Evolutionary conservation across 2,888 invertebrate species (phyloP), one percentile per base, ranked within the genome.

Genomic region (Coremacera marginata): DNA sequence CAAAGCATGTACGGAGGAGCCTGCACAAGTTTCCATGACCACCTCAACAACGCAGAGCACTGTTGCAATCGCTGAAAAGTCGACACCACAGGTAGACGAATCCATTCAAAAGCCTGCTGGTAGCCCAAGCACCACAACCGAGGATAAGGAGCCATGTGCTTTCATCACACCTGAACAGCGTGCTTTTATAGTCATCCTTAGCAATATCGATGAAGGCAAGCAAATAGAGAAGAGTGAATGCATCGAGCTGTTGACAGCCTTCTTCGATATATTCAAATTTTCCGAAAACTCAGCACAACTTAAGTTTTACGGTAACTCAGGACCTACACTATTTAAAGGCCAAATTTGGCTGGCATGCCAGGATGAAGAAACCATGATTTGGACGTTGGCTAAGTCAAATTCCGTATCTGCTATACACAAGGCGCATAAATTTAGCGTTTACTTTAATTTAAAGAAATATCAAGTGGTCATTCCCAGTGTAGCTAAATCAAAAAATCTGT

Each of bases 311-410:
- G 57, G 65, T 19, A 57, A 78, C 44, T 62, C 37, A 2, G 78
- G 71, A 25, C 68, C 77, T 27, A 37, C 76, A 34, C 52, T 78
- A 9, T 75, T 55, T 51, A 76, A 81, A 0, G 80, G 79, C 1
- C 73, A 74, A 60, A 49, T 81, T 60, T 81, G 79, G 79, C 72
- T 79, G 51, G 76, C 80, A 22, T 81, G 80, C 65, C 57, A 72
- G 75, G 75, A 80, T 71, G 44, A 52, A 11, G 34, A 63, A 7
- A 79, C 80, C 7, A 76, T 75, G 34, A 52, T 72, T n/a, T 80
- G 80, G 80, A 72, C 79, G 25, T 22, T 75, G 49, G 34, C 22
- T 9, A 37, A 77, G 44, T 70, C 60, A 70, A 44, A 49, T 22
- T 16, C 22, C 65, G 44, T 78, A 75, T 72, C 44, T 44, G 4